Conservation (phyloP, 2,113 vertebrate species). For the Oreochromis tanganicae region DNA sequence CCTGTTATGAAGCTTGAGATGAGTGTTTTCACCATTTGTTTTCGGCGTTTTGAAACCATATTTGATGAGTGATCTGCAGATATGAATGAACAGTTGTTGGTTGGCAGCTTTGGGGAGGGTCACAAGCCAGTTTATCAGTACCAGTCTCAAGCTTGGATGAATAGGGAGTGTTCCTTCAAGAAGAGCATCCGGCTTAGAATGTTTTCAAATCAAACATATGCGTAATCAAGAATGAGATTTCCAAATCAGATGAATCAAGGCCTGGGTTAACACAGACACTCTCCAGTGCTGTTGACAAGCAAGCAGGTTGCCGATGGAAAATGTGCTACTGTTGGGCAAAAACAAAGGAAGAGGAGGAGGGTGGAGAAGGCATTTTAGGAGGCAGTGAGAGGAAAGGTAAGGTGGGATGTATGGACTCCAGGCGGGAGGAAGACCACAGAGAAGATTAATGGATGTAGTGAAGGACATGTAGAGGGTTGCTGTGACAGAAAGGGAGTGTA, state of each 20-base stretch:
- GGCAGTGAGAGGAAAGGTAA: not conserved
- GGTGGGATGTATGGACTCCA: not conserved
- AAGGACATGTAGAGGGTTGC: not conserved
- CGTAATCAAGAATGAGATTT: not conserved
- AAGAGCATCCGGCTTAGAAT: not conserved
- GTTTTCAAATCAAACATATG: not conserved
- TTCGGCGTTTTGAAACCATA: not conserved
- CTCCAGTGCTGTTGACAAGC: not conserved
- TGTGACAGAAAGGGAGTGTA: not conserved
- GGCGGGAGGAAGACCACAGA: not conserved
- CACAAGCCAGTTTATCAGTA: not conserved
- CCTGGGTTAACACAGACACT: not conserved
- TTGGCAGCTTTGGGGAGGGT: not conserved
- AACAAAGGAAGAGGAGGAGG: not conserved
- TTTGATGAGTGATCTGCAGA: not conserved
- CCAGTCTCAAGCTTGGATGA: not conserved
- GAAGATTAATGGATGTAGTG: not conserved
- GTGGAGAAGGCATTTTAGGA: not conserved
- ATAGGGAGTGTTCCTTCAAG: not conserved
- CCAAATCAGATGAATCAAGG: not conserved
- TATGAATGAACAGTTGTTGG: not conserved
- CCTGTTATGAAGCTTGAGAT: not conserved
- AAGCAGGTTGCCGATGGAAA: not conserved
- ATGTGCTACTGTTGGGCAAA: not conserved
- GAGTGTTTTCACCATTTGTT: fast-evolving